Conservation (phyloP, 1,140 invertebrate genomes). For the Nebria ingens region DNA sequence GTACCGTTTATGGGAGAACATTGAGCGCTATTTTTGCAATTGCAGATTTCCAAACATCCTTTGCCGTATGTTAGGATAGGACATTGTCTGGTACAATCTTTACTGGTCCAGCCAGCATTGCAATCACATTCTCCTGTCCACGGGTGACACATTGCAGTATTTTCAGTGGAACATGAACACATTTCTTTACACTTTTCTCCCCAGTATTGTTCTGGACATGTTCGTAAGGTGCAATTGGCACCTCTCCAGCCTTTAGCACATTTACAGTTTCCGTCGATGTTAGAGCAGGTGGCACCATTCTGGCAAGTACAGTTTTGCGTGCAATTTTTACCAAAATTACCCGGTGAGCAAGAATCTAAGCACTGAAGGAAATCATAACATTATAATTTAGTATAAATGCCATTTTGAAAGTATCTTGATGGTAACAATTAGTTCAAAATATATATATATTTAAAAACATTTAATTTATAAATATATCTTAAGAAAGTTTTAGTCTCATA, state of each 20-base stretch:
- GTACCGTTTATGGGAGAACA: conserved; percentile 77
- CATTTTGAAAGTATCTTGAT: too few species aligned
- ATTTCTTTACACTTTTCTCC: conserved; percentile 59
- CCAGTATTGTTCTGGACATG: conserved; percentile 54
- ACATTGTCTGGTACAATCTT: conserved; percentile 67
- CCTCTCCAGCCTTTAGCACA: conserved; percentile 72
- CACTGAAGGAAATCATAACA: too few species aligned
- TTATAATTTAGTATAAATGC: too few species aligned
- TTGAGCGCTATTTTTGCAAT: conserved; percentile 79
- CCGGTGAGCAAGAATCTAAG: conserved; percentile 60
- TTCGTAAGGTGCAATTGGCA: conserved; percentile 51
- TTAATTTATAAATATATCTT: too few species aligned
- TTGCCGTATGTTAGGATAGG: conserved; percentile 71
- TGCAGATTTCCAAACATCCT: conserved; percentile 64
- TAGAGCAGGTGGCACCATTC: conserved; percentile 63
- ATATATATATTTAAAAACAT: too few species aligned
- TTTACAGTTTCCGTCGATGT: conserved; percentile 55
- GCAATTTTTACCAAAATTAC: conserved; percentile 70
- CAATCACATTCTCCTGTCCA: conserved; percentile 82
- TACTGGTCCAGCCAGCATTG: conserved; percentile 79
- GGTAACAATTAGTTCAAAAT: too few species aligned
- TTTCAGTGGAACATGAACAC: conserved; percentile 63
- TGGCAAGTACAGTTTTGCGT: conserved; percentile 59
- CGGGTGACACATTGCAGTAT: conserved; percentile 76
- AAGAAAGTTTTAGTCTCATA: too few species aligned